Percentiles rank a stretch among this genome's conserved stretches.
These are phyloP conservation scores for Sesia bembeciformis DNA, from an alignment of 2,888 invertebrate genomes.

Conservation along the genomic window DNA sequence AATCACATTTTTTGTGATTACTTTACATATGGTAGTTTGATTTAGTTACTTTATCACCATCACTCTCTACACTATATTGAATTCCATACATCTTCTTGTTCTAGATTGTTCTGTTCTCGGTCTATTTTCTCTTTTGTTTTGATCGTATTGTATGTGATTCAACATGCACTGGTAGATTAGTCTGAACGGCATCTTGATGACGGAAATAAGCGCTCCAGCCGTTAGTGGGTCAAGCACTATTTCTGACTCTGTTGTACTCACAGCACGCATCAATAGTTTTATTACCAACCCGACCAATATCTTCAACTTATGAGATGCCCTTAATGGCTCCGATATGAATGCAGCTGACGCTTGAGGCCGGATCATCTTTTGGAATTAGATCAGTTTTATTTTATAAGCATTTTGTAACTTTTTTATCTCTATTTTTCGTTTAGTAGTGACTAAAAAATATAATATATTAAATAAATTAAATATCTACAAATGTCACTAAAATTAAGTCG, in stretches of 20 bases:
- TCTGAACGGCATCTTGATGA: constrained; percentile 49
- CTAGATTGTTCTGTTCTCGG: too few relatives aligned
- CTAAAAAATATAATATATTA: background rate
- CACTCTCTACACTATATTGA: too few relatives aligned
- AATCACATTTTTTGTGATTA: background rate
- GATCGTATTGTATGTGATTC: too few relatives aligned
- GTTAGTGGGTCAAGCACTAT: constrained; percentile 70
- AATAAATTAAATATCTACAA: background rate
- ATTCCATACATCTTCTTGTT: too few relatives aligned
- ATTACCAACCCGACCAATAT: constrained; percentile 33
- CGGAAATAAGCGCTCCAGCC: constrained; percentile 71
- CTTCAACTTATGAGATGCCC: constrained; percentile 16
- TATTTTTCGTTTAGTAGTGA: background rate
- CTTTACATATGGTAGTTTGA: too few relatives aligned
- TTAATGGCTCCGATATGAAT: constrained; percentile 32
- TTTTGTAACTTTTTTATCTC: background rate
- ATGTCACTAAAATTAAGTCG: background rate
- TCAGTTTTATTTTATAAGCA: background rate
- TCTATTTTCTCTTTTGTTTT: too few relatives aligned
- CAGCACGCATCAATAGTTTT: constrained; percentile 46
- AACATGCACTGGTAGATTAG: constrained; percentile 3
- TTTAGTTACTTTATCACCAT: too few relatives aligned
- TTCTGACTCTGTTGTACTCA: constrained; percentile 59
- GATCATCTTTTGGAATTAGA: constrained; percentile 7
- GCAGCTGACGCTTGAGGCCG: constrained; percentile 17